Conservation (phyloP, 2,113 vertebrate species). For the Tringa solitaria region DNA sequence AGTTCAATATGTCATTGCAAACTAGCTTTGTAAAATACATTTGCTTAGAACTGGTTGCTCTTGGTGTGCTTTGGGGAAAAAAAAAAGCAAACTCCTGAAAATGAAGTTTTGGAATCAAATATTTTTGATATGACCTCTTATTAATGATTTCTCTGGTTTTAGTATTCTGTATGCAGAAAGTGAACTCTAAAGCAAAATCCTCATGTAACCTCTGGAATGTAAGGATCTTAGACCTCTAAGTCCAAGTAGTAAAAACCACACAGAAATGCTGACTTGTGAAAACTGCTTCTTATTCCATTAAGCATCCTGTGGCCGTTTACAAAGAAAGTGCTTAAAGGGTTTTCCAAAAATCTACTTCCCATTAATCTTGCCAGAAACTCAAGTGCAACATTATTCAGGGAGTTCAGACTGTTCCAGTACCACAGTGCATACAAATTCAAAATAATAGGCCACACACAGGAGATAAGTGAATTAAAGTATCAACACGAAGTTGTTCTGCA, state of each 20-base stretch:
- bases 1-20: neutral
- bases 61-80: neutral
- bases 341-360: constrained; percentile 45
- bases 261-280: constrained; percentile 3
- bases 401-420: neutral
- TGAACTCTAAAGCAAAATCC: neutral
- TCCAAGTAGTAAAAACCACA: neutral
- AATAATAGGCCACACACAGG: neutral
- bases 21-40: neutral
- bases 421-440: neutral
- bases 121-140: neutral
- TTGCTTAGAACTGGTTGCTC: neutral
- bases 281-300: constrained; percentile 18
- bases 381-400: neutral
- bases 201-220: neutral
- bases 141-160: neutral
- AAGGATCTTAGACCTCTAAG: neutral
- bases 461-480: neutral
- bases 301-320: neutral
- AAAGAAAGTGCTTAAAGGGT: constrained; percentile 34
- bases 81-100: neutral
- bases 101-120: neutral
- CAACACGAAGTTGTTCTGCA: neutral
- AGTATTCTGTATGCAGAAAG: neutral
- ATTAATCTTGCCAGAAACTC: constrained; percentile 26